Evolutionary conservation across 2,888 invertebrate genomes (phyloP), one percentile per base, ranked within the genome.

Genomic region (Torymus aiolomorphi): DNA sequence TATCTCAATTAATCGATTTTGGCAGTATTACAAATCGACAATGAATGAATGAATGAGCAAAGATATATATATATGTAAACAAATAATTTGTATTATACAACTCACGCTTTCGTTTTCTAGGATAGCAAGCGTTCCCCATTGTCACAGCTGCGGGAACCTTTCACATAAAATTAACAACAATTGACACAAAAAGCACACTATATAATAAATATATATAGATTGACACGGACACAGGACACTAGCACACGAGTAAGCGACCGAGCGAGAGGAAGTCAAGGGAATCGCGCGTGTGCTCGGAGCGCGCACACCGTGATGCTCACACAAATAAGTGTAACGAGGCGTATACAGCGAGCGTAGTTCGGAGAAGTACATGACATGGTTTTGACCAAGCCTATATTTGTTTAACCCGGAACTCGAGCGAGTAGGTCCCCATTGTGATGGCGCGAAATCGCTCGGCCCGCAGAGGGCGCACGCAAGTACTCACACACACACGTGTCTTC

Each of bases 341-440:
- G 78, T 82, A 75, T 31, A 80, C 51, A 67, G 52, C 57, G 66
- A 49, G 31, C 57, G 42, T 20, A 76, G 79, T 82, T 80, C 80
- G 82, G 82, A 62, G 80, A 80, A 83, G 70, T 82, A 82, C 82
- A 80, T 82, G 82, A 83, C 83, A 81, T 81, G 82, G 82, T 81
- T 83, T 81, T 78, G 81, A 80, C 83, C 81, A 81, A 83, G 82
- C 83, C 82, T 82, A 77, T 81, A 80, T 83, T 83, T 83, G 83
- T 82, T 83, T 82, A 82, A 82, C 82, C 81, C 83, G 82, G 83
- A 83, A 82, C 82, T 79, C 59, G 76, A 72, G 42, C 49, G 31
- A 16, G 49, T 51, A 62, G 56, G 57, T 76, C 59, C 42, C 70
- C 70, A 78, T 78, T 80, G 82, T 80, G 8, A 42, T 42, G 75